Evolutionary conservation across 2,113 vertebrate genomes (phyloP).

Genomic region (Prochilodus magdalenae): DNA sequence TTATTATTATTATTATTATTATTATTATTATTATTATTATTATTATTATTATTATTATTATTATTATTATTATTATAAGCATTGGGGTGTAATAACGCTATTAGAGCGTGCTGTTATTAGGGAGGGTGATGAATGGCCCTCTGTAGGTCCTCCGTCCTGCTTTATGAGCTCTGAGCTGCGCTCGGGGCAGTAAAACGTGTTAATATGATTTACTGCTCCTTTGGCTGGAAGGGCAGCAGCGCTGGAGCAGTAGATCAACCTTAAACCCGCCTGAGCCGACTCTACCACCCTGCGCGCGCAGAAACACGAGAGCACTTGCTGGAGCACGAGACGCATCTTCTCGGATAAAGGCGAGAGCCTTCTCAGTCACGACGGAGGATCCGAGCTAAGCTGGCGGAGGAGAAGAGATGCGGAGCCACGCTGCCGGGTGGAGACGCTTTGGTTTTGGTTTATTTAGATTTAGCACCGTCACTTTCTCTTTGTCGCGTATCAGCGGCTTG

Average conservation of each 20-base stretch:
- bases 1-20: too few species aligned
- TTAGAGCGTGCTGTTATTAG: background rate
- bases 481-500: too few species aligned
- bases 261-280: background rate
- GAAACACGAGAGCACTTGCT: background rate
- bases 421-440: too few species aligned
- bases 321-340: too few species aligned
- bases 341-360: too few species aligned
- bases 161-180: background rate
- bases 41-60: background rate
- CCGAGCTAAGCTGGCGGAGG: too few species aligned
- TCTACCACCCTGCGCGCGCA: background rate
- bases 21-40: too few species aligned
- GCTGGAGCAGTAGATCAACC: constrained; percentile 4
- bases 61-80: background rate
- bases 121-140: background rate
- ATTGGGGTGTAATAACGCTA: background rate
- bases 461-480: too few species aligned
- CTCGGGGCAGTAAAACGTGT: constrained; percentile 16
- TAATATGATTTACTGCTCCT: constrained; percentile 14
- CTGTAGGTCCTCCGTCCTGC: background rate
- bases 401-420: too few species aligned
- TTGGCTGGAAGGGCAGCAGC: background rate
- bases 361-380: too few species aligned
- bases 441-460: too few species aligned